These are phyloP conservation scores for human DNA, from an alignment of 2,113 vertebrate genomes.

Conservation along the genomic window DNA sequence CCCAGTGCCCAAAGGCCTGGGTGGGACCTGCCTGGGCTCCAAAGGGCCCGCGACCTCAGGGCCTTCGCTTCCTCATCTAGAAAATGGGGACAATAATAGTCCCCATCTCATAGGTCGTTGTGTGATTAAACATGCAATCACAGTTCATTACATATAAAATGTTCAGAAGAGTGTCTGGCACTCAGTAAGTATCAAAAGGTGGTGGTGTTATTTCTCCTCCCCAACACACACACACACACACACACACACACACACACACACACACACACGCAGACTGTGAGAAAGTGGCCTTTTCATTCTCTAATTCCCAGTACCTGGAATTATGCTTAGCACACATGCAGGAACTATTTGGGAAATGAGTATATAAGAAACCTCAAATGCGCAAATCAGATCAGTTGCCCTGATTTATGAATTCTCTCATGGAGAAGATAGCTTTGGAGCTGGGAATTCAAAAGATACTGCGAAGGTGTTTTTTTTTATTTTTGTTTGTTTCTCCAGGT, in stretches of 20 bases:
- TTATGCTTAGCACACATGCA: no score
- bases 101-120: not conserved
- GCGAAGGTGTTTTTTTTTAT: not conserved
- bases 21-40: not conserved
- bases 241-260: not conserved
- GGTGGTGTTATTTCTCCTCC: not conserved
- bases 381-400: not conserved
- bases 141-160: not conserved
- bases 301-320: not conserved
- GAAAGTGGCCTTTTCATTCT: not conserved
- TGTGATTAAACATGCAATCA: not conserved
- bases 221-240: fast-evolving
- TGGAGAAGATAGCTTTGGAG: not conserved
- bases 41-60: not conserved
- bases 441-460: not conserved
- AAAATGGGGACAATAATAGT: not conserved
- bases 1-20: not conserved
- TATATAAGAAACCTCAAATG: fast-evolving
- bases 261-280: not conserved
- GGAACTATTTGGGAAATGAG: not conserved
- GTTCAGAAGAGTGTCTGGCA: not conserved
- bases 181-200: not conserved
- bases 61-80: not conserved
- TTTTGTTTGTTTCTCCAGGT: not conserved
- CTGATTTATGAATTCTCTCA: not conserved